phyloP scores from a whole-genome alignment of 2,888 invertebrate species.

The Tetramorium bicarinatum region DNA sequence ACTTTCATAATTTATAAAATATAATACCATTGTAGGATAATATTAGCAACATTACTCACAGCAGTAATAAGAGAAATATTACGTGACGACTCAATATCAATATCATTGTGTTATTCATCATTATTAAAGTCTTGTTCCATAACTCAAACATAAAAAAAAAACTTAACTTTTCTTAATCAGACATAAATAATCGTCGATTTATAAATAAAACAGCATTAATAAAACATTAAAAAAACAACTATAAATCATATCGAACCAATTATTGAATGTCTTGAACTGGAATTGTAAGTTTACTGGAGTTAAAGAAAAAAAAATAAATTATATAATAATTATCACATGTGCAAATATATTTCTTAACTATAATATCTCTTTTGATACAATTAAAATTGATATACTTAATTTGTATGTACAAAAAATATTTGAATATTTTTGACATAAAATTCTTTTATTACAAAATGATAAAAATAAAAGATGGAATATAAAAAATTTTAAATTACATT shows the following conservation, averaged over 20 bases:
- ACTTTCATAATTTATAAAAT: not conserved
- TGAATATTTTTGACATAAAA: not conserved
- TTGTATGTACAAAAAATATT: not conserved
- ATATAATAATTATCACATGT: not conserved
- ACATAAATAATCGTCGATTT: conserved; percentile 38
- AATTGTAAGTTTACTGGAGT: too few relatives aligned
- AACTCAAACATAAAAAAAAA: conserved; percentile 60
- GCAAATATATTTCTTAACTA: not conserved
- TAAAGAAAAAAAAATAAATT: not conserved
- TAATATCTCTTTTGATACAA: not conserved
- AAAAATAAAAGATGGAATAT: not conserved
- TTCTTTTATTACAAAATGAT: not conserved
- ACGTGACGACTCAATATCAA: conserved; percentile 43
- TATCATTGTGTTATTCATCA: conserved; percentile 39
- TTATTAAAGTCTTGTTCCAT: conserved; percentile 61
- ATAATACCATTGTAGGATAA: not conserved
- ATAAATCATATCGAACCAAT: not conserved
- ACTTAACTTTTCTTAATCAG: conserved; percentile 28
- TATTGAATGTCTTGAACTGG: too few relatives aligned
- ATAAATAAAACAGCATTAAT: not conserved
- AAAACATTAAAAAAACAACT: not conserved
- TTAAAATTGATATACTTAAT: not conserved
- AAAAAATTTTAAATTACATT: too few relatives aligned
- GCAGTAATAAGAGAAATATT: conserved; percentile 62
- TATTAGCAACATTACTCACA: not conserved